Base-by-base conservation (phyloP, 2,888 invertebrate genomes). In the Tachystola acroxantha region DNA sequence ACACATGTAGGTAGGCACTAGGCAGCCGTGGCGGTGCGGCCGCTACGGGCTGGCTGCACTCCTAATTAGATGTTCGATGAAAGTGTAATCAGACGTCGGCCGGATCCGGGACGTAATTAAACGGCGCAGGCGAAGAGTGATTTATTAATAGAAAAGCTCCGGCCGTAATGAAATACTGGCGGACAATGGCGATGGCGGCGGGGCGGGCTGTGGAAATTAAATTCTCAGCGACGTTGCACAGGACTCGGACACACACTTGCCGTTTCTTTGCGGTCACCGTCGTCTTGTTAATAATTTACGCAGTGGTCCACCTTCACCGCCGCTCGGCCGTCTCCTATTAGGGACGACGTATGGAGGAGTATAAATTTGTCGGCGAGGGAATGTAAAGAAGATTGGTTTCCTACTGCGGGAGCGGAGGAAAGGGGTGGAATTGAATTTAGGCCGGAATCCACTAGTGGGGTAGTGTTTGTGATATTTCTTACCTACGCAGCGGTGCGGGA, bases 141-240 rank as follows among this genome's bases (percentile, higher is more conserved):
- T 86, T 86, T 86, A 86, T 86, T 86, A 86, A 85, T 86, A 86
- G 86, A 85, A 85, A 84, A 86, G 84, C 85, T 81, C 70, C 71
- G 76, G 79, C 81, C 69, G 78, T 85, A 85, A 86, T 85, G 85
- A 85, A 86, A 86, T 85, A 85, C 84, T 84, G 79, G 78, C 80
- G 81, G 79, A 85, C 86, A 85, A 85, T 85, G 72, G 81, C 67
- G 78, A 70, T 53, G 67, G 68, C 77, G 78, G 80, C 72, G 74
- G 74, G 80, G 70, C 67, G 74, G 68, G 55, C 64, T 59, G 71
- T 77, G 76, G 79, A 84, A 86, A 86, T 86, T 86, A 85, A 85
- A 86, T 86, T 85, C 85, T 81, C 75, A 64, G 68, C 64, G 64
- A 60, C 53, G 64, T 3, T 16, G 16, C 59, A 58, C 61, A 63